A percentile compares a stretch with the other conserved stretches of the same genome.
These are phyloP conservation scores for Protophormia terraenovae DNA, from an alignment of 2,888 invertebrate species.

Conservation along the genomic window DNA sequence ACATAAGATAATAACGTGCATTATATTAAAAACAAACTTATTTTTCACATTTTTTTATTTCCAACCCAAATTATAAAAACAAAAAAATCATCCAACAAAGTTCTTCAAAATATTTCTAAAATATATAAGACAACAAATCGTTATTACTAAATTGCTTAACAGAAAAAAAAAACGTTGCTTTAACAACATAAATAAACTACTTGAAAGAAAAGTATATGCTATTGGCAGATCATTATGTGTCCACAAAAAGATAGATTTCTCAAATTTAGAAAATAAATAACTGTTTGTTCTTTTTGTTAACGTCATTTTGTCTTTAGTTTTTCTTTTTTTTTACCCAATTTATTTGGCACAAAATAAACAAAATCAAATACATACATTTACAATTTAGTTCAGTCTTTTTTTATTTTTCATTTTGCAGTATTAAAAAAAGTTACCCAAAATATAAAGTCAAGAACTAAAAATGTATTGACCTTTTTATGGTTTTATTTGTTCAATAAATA, in stretches of 20 bases:
- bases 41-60: neutral
- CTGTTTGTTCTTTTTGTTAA: neutral
- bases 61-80: neutral
- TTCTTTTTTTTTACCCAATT: too few species aligned
- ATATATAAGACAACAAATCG: too few species aligned
- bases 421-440: neutral
- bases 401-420: neutral
- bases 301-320: neutral
- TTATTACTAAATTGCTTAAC: neutral
- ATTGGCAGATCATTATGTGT: neutral
- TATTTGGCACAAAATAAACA: neutral
- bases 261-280: slow-evolving; percentile 28
- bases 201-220: neutral
- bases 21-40: neutral
- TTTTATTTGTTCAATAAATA: neutral
- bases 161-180: neutral
- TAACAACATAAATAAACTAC: neutral
- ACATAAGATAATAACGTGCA: too few species aligned
- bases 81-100: neutral
- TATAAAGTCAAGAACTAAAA: neutral
- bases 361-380: neutral
- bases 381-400: too few species aligned
- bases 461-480: neutral
- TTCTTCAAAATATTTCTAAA: neutral
- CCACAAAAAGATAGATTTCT: neutral